phyloP scores from a whole-genome alignment of 2,888 invertebrate genomes.

The Ferrisia virgata region DNA sequence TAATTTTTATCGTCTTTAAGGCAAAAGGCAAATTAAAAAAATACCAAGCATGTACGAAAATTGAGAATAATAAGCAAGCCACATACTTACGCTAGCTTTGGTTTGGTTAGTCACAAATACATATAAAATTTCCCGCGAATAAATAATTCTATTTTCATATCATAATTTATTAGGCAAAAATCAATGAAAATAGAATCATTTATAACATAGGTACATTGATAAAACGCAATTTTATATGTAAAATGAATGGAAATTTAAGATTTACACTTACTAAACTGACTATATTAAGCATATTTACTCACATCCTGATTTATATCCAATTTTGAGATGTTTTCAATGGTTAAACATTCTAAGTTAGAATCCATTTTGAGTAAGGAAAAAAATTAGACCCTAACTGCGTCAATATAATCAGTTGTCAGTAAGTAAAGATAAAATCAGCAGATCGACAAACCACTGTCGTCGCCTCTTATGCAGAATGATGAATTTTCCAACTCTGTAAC shows the following conservation, averaged over 20 bases:
- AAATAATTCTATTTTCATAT: not conserved
- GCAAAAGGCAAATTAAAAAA: not conserved
- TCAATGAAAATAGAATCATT: not conserved
- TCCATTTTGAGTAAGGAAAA: conserved; percentile 25
- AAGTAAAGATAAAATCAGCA: conserved; percentile 25
- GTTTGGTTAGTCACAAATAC: not conserved
- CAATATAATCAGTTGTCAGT: conserved; percentile 29
- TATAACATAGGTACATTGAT: not conserved
- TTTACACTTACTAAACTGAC: not conserved
- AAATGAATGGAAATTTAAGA: conserved; percentile 34
- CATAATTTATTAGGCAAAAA: not conserved
- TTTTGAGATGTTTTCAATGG: conserved; percentile 42
- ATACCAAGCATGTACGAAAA: not conserved
- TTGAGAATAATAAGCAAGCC: not conserved
- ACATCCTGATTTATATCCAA: conserved; percentile 44
- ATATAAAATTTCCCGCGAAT: not conserved
- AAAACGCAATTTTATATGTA: conserved; percentile 10
- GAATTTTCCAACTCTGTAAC: conserved; percentile 33
- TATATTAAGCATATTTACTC: conserved; percentile 29
- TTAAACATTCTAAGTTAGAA: conserved; percentile 39
- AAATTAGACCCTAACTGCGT: conserved; percentile 2
- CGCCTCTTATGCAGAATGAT: conserved; percentile 11
- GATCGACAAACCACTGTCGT: not conserved
- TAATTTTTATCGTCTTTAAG: not conserved
- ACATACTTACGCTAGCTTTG: not conserved